Evolutionary conservation across 2,888 invertebrate species (phyloP).

Genomic region (Mythimna lalbum): DNA sequence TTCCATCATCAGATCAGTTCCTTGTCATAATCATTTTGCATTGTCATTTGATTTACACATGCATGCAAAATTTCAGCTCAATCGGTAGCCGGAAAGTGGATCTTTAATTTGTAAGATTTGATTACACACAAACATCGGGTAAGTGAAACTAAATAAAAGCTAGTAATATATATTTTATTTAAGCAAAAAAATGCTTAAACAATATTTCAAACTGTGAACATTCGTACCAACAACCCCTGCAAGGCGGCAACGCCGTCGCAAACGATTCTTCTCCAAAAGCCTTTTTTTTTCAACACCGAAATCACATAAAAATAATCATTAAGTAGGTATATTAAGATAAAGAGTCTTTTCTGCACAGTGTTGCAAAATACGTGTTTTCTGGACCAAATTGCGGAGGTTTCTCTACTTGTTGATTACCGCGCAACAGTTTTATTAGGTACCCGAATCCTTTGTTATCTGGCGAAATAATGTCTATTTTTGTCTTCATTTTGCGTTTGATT

Average conservation of each 20-base stretch:
- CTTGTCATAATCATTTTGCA: too few species aligned
- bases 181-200: not conserved
- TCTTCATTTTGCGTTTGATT: conserved; percentile 9
- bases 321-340: conserved; percentile 6
- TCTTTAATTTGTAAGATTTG: too few species aligned
- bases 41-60: too few species aligned
- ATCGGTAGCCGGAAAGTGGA: too few species aligned
- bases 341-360: conserved; percentile 38
- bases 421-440: conserved; percentile 75
- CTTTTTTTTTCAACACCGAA: conserved; percentile 13
- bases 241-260: conserved; percentile 17
- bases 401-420: conserved; percentile 83
- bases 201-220: not conserved
- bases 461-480: conserved; percentile 6
- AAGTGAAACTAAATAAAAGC: too few species aligned
- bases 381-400: conserved; percentile 39
- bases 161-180: too few species aligned
- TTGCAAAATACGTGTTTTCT: conserved; percentile 22
- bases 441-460: conserved; percentile 69
- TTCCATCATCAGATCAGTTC: too few species aligned
- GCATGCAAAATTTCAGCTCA: too few species aligned
- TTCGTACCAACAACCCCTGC: not conserved
- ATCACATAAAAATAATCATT: conserved; percentile 3
- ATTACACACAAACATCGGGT: too few species aligned
- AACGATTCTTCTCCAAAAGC: conserved; percentile 16